A percentile compares a stretch with the other conserved stretches of the same genome.
These are phyloP conservation scores for Ochropleura leucogaster DNA, from an alignment of 2,888 invertebrate genomes.

Conservation along the genomic window DNA sequence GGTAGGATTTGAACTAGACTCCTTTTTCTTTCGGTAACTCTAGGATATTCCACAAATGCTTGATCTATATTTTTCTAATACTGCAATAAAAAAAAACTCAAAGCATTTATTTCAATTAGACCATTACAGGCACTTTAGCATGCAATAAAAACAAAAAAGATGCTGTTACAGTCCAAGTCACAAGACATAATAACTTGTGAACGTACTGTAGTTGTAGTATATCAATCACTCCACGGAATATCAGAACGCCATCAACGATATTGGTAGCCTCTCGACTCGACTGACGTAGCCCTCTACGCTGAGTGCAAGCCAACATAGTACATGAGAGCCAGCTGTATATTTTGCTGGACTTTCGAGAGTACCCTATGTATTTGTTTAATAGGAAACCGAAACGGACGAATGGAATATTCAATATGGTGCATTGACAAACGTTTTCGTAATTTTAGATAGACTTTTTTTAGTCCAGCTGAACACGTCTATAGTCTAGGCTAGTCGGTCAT, in stretches of 20 bases:
- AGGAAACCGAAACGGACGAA: background rate
- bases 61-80: constrained; percentile 10
- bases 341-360: background rate
- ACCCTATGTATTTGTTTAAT: constrained; percentile 12
- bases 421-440: too few species aligned
- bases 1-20: background rate
- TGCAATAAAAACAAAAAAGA: too few species aligned
- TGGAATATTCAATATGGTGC: background rate
- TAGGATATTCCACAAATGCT: background rate
- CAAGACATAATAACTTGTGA: too few species aligned
- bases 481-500: too few species aligned
- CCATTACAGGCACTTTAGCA: too few species aligned
- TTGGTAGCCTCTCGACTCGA: constrained; percentile 29
- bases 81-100: background rate
- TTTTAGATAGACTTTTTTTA: too few species aligned
- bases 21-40: background rate
- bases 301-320: constrained; percentile 29
- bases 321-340: constrained; percentile 2
- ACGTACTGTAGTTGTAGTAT: background rate
- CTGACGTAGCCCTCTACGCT: background rate
- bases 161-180: too few species aligned
- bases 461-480: too few species aligned
- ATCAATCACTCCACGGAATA: constrained; percentile 19
- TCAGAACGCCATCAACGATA: constrained; percentile 31
- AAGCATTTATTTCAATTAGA: too few species aligned